Evolutionary conservation across 2,888 invertebrate species (phyloP).

Genomic region (Campaea margaritaria): DNA sequence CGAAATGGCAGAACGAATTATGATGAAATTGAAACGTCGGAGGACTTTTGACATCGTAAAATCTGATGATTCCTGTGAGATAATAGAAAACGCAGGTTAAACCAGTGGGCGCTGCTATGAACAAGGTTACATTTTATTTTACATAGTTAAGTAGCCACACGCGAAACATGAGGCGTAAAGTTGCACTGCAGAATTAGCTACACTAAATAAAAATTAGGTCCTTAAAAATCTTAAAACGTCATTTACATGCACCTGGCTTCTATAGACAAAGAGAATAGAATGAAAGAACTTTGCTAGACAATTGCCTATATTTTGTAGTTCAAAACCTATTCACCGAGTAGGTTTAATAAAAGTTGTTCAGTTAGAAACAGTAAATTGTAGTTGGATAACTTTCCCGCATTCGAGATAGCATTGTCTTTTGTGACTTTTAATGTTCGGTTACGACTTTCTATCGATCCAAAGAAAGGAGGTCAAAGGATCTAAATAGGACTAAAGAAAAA

Average conservation of each 20-base stretch:
- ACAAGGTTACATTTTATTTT: too few species aligned
- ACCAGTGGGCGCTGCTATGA: too few species aligned
- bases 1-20: too few species aligned
- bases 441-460: conserved; percentile 31
- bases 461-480: conserved; percentile 24
- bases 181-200: too few species aligned
- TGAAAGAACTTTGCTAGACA: conserved; percentile 36
- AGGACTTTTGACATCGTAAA: too few species aligned
- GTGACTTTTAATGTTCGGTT: conserved; percentile 38
- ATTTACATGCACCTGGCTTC: neutral
- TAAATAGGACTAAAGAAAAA: conserved; percentile 24
- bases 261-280: conserved; percentile 26
- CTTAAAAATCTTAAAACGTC: too few species aligned
- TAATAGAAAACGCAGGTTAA: too few species aligned
- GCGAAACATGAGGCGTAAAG: too few species aligned
- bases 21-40: too few species aligned
- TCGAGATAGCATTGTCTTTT: conserved; percentile 40
- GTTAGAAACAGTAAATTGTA: conserved; percentile 45
- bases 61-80: too few species aligned
- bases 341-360: conserved; percentile 44
- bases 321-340: conserved; percentile 36
- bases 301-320: conserved; percentile 43
- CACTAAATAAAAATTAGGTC: too few species aligned
- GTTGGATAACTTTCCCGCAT: conserved; percentile 41
- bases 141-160: too few species aligned